Evolutionary conservation across 2,797 vertebrate species (phyloP).

Genomic region (Hylomyscus alleni): DNA sequence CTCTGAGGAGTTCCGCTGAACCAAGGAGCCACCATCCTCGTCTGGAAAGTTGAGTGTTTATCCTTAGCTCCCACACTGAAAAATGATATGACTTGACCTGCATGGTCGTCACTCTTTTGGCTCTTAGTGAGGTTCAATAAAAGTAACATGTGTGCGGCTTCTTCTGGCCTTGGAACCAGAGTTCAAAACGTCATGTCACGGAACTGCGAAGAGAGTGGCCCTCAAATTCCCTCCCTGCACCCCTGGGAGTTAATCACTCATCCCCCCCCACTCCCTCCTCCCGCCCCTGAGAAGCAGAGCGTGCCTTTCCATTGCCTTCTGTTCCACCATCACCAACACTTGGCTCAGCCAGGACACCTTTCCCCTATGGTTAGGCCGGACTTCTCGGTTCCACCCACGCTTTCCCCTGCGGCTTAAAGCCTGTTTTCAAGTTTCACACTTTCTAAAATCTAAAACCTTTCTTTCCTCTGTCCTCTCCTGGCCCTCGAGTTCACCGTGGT

Average conservation of each 20-base stretch:
- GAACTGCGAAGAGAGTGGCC: slow-evolving; percentile 36
- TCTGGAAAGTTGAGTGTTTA: not conserved
- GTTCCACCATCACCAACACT: slow-evolving; percentile 49
- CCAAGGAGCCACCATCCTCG: not conserved
- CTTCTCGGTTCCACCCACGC: slow-evolving; percentile 41
- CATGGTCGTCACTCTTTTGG: not conserved
- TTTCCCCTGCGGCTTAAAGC: slow-evolving; percentile 4
- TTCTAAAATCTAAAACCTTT: slow-evolving; percentile 67
- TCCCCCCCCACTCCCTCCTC: slow-evolving; percentile 11
- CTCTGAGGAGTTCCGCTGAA: not conserved
- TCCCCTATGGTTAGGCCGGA: not conserved
- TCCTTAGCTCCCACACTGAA: not conserved
- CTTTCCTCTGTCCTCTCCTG: slow-evolving; percentile 24
- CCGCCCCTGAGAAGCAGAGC: slow-evolving; percentile 20
- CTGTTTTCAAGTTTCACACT: slow-evolving; percentile 54
- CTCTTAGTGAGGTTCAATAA: slow-evolving; percentile 13
- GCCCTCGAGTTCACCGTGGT: not conserved
- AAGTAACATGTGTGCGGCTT: not conserved
- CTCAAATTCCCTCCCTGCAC: not conserved
- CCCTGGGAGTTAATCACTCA: slow-evolving; percentile 8
- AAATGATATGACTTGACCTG: not conserved
- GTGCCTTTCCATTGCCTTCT: slow-evolving; percentile 10
- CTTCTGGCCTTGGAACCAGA: slow-evolving; percentile 13
- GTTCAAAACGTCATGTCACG: not conserved
- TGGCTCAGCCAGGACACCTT: slow-evolving; percentile 56